These are phyloP conservation scores for Trisateles emortualis DNA, from an alignment of 2,888 invertebrate genomes.

Conservation along the genomic window DNA sequence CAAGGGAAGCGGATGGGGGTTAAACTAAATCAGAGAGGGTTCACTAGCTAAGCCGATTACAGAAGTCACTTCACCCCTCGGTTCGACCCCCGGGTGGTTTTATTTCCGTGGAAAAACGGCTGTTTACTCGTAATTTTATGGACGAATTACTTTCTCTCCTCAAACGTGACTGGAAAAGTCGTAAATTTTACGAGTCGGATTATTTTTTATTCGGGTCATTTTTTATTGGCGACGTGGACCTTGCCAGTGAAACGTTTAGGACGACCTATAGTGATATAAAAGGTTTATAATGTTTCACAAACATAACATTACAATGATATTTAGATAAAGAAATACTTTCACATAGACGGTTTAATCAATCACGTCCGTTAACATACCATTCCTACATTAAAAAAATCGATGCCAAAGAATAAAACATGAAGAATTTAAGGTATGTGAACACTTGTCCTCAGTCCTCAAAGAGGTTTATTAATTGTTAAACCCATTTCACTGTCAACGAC, in stretches of 20 bases:
- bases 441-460: constrained; percentile 66
- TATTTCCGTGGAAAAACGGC: constrained; percentile 83
- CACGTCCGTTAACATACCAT: constrained; percentile 18
- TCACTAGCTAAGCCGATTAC: constrained; percentile 80
- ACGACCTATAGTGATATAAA: constrained; percentile 39
- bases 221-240: constrained; percentile 60
- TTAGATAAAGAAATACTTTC: constrained; percentile 15
- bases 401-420: constrained; percentile 38
- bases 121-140: constrained; percentile 86
- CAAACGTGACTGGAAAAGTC: constrained; percentile 77
- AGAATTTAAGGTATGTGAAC: constrained; percentile 67
- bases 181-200: constrained; percentile 78
- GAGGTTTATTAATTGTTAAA: constrained; percentile 85
- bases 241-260: constrained; percentile 45
- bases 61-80: constrained; percentile 72
- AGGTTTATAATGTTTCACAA: constrained; percentile 30
- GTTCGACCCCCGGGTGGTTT: constrained; percentile 63
- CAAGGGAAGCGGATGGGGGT: constrained; percentile 53
- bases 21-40: constrained; percentile 70
- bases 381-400: constrained; percentile 22
- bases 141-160: constrained; percentile 83
- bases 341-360: constrained; percentile 19
- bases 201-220: constrained; percentile 78
- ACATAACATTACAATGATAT: constrained; percentile 20
- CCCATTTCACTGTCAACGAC: constrained; percentile 85